Percentiles rank a stretch among this genome's conserved stretches.
Conservation (phyloP, 2,888 invertebrate genomes). For the Perithous albicinctus region DNA sequence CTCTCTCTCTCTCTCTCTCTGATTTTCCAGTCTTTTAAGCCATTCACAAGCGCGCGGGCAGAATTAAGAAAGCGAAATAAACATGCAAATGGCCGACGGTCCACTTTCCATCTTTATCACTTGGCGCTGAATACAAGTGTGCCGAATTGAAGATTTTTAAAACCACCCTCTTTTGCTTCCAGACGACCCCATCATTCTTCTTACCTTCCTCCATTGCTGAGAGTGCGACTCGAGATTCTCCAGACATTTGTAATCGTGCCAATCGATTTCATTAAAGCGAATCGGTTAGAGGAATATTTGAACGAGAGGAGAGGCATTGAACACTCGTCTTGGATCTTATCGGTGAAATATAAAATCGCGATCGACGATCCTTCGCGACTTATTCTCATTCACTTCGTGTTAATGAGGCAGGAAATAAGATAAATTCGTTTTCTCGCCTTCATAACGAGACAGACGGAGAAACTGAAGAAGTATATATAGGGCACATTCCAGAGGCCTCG, state of each 20-base stretch:
- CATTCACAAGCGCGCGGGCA: constrained; percentile 35
- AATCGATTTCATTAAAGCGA: constrained; percentile 34
- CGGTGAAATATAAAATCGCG: constrained; percentile 3
- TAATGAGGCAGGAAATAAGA: constrained; percentile 19
- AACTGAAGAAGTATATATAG: background rate
- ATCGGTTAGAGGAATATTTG: constrained; percentile 12
- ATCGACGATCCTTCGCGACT: background rate
- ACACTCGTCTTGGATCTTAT: constrained; percentile 1
- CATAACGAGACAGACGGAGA: background rate
- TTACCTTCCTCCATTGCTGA: background rate
- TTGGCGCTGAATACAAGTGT: constrained; percentile 72
- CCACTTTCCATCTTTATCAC: constrained; percentile 81
- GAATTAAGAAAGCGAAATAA: constrained; percentile 80
- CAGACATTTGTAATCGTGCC: constrained; percentile 16
- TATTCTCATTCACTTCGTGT: background rate
- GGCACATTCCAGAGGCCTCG: too few relatives aligned
- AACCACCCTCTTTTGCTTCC: constrained; percentile 15
- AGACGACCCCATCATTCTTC: background rate
- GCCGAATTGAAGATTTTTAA: constrained; percentile 69
- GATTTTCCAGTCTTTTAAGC: background rate
- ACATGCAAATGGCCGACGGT: constrained; percentile 78
- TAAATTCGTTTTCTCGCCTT: background rate
- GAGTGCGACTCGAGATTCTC: background rate
- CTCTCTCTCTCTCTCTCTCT: background rate
- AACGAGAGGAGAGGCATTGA: background rate